A percentile compares a stretch with the other conserved stretches of the same genome.
Evolutionary conservation across 2,113 vertebrate genomes (phyloP).

Genomic region (Cercocebus atys): DNA sequence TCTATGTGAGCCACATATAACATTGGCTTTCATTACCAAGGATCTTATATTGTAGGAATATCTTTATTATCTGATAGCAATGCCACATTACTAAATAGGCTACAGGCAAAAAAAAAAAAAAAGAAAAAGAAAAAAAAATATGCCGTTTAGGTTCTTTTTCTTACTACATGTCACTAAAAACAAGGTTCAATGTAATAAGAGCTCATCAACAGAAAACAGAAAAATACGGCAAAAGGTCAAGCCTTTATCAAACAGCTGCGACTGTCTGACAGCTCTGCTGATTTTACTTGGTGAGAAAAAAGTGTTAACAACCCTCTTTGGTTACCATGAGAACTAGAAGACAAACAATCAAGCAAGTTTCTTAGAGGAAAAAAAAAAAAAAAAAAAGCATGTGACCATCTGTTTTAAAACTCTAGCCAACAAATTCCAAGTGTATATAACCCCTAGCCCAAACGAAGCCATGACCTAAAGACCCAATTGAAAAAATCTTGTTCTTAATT

Average conservation of each 20-base stretch:
- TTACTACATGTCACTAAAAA: neutral
- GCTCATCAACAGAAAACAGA: neutral
- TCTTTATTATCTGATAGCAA: neutral
- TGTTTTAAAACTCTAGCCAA: constrained; percentile 64
- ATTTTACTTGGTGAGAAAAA: constrained; percentile 51
- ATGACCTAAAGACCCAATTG: neutral
- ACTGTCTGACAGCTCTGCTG: constrained; percentile 25
- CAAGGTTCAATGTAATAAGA: neutral
- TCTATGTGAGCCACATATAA: neutral
- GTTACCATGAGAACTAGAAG: constrained; percentile 76
- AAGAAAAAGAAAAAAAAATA: neutral
- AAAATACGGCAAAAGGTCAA: constrained; percentile 5
- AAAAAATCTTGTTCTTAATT: neutral
- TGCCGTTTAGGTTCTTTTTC: neutral
- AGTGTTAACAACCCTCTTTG: constrained; percentile 38
- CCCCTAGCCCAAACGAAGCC: neutral
- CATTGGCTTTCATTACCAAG: neutral
- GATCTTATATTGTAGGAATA: neutral
- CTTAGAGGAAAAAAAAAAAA: neutral
- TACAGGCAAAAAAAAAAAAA: neutral
- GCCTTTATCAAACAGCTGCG: constrained; percentile 13
- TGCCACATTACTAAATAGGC: constrained; percentile 13
- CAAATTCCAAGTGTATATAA: constrained; percentile 46
- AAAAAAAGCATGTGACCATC: constrained; percentile 52
- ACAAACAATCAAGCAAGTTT: constrained; percentile 65